Percentiles rank a stretch among this genome's conserved stretches.
These are phyloP conservation scores for Chionodraco myersi DNA, from an alignment of 2,113 vertebrate genomes.

Conservation along the genomic window DNA sequence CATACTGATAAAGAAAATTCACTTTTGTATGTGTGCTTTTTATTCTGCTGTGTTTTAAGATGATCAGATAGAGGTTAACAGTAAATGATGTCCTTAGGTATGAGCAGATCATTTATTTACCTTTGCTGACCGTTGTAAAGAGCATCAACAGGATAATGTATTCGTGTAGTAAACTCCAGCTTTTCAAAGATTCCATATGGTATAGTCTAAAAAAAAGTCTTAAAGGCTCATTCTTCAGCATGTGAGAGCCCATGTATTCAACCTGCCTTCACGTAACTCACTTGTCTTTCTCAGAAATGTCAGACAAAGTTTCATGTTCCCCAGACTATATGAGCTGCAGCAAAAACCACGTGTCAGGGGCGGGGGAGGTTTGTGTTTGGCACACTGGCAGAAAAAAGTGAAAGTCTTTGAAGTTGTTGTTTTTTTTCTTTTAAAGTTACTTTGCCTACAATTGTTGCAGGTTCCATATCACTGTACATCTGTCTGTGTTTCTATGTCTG, in stretches of 20 bases:
- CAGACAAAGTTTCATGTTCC: slow-evolving; percentile 39
- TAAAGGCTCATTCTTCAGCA: not conserved
- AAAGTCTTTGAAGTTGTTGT: slow-evolving; percentile 28
- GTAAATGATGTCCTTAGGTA: not conserved
- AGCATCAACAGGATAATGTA: slow-evolving; percentile 49
- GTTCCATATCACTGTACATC: not conserved
- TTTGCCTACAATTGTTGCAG: not conserved
- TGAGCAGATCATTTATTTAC: slow-evolving; percentile 43
- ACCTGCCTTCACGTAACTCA: slow-evolving; percentile 44
- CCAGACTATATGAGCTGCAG: slow-evolving; percentile 32
- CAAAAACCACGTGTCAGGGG: slow-evolving; percentile 53
- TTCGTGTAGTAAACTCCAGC: slow-evolving; percentile 34
- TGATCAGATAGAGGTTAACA: not conserved
- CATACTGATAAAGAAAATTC: not conserved
- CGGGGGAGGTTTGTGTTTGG: slow-evolving; percentile 23
- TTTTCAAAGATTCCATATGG: slow-evolving; percentile 54
- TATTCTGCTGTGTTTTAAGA: not conserved
- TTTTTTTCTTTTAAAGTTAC: not conserved
- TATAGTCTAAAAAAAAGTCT: slow-evolving; percentile 28
- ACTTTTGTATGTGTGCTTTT: slow-evolving; percentile 12
- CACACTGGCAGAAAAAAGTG: slow-evolving; percentile 33
- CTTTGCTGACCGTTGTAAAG: slow-evolving; percentile 40
- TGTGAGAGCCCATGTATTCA: slow-evolving; percentile 23
- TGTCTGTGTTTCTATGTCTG: too few relatives aligned
- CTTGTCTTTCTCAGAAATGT: slow-evolving; percentile 68